A percentile compares a stretch with the other conserved stretches of the same genome.
phyloP scores from a whole-genome alignment of 2,888 invertebrate species.

The Phragmatobia fuliginosa region DNA sequence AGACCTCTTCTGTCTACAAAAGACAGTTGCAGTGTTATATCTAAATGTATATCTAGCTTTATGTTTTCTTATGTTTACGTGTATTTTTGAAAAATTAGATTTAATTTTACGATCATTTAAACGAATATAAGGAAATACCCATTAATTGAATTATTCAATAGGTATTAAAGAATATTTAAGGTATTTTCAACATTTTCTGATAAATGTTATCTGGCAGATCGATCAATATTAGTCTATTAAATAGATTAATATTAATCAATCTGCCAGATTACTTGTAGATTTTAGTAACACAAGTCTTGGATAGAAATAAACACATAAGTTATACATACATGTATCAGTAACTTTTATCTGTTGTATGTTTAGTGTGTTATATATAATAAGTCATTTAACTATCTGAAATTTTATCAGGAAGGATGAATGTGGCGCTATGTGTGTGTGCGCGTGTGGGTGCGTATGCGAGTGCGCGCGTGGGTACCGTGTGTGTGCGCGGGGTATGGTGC shows the following conservation, averaged over 20 bases:
- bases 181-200: no score
- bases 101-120: not conserved
- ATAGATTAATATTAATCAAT: no score
- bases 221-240: no score
- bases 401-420: not conserved
- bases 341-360: no score
- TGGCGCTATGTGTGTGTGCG: constrained; percentile 36
- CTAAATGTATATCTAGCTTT: not conserved
- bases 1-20: not conserved
- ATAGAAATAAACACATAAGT: no score
- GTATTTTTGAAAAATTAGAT: not conserved
- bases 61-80: not conserved
- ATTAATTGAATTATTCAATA: not conserved
- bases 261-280: no score
- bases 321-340: no score
- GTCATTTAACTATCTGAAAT: no score
- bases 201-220: no score
- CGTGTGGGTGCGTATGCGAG: constrained; percentile 35
- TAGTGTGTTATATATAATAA: no score
- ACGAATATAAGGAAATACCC: not conserved
- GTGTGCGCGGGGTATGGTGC: constrained; percentile 48
- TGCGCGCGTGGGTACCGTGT: constrained; percentile 29
- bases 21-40: not conserved
- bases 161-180: not conserved
- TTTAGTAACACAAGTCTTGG: no score